Percentiles rank a stretch among this genome's conserved stretches.
Conservation (phyloP, 2,113 vertebrate genomes). For the Lophochroa leadbeateri region DNA sequence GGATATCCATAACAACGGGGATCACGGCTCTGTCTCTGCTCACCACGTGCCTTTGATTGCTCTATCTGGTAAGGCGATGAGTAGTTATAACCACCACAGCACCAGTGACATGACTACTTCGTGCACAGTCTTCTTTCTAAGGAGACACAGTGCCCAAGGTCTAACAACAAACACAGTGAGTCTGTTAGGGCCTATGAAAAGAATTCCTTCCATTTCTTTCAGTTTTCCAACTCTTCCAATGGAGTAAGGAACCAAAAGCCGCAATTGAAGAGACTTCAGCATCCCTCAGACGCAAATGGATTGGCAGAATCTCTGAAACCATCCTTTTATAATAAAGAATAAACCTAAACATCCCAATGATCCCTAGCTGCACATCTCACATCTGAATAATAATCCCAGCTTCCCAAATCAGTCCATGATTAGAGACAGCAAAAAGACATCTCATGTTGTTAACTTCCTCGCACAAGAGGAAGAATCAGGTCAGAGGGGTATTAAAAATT, state of each 20-base stretch:
- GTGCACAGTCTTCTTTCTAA: neutral
- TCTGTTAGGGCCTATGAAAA: neutral
- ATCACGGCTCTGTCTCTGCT: neutral
- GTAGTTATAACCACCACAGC: neutral
- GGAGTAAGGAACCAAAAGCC: neutral
- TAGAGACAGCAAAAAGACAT: slow-evolving; percentile 36
- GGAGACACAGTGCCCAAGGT: neutral
- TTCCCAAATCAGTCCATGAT: slow-evolving; percentile 1
- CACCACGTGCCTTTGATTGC: neutral
- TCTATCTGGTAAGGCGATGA: neutral
- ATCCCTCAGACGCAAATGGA: neutral
- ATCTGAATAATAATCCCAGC: slow-evolving; percentile 31
- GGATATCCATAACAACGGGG: neutral
- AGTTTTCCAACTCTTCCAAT: neutral
- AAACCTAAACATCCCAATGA: neutral
- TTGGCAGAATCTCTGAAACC: neutral
- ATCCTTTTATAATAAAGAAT: slow-evolving; percentile 44
- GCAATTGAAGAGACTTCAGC: neutral
- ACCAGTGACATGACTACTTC: neutral
- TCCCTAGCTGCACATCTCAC: neutral
- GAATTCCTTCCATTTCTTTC: neutral
- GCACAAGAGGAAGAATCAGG: slow-evolving; percentile 22
- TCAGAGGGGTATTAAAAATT: slow-evolving; percentile 15
- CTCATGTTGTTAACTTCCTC: slow-evolving; percentile 32
- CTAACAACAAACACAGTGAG: neutral